Percentiles rank a stretch among this genome's conserved stretches.
These are phyloP conservation scores for Sakesphorus luctuosus DNA, from an alignment of 2,113 vertebrate genomes.

Conservation along the genomic window DNA sequence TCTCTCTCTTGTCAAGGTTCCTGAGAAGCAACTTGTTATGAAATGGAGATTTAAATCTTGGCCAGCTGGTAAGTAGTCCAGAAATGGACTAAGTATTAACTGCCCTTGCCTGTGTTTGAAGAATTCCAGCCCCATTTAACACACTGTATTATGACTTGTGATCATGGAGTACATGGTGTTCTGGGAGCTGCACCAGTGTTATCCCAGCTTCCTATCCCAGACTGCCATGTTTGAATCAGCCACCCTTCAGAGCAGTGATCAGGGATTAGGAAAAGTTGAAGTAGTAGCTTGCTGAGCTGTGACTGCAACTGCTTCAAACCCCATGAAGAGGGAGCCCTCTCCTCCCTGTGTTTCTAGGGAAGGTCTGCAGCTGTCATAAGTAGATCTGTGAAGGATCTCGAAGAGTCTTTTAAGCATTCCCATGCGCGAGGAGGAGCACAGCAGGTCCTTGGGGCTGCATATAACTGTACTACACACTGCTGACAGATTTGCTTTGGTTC, in stretches of 20 bases:
- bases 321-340: constrained; percentile 1
- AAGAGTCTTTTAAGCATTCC: not conserved
- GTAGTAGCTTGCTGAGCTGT: not conserved
- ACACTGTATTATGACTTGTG: not conserved
- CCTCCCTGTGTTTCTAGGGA: not conserved
- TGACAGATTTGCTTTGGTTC: constrained; percentile 32
- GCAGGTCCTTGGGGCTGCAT: not conserved
- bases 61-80: constrained; percentile 84
- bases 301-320: not conserved
- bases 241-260: not conserved
- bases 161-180: fast-evolving
- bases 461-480: not conserved
- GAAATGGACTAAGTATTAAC: not conserved
- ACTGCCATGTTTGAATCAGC: not conserved
- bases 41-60: constrained; percentile 94
- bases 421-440: not conserved
- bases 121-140: not conserved
- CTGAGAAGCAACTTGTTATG: constrained; percentile 88
- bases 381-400: not conserved
- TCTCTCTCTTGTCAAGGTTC: constrained; percentile 75
- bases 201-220: not conserved
- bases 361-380: not conserved
- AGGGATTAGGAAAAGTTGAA: not conserved
- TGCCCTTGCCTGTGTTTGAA: not conserved
- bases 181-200: not conserved